phyloP scores from a whole-genome alignment of 2,888 invertebrate genomes.

The Sthenelais limicola region DNA sequence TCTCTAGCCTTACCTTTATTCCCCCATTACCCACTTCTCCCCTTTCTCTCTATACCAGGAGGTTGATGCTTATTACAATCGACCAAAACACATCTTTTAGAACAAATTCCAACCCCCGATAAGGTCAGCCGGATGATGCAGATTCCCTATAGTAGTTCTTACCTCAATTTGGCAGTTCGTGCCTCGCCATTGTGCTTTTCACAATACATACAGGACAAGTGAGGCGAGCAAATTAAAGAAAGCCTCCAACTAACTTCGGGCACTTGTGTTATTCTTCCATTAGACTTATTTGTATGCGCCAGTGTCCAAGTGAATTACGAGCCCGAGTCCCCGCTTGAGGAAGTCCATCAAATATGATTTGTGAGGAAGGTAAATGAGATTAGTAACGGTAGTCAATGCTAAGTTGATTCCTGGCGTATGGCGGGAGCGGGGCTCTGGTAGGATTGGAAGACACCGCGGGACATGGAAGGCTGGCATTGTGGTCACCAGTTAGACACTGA shows the following conservation, averaged over 20 bases:
- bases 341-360: constrained; percentile 33
- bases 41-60: too few relatives aligned
- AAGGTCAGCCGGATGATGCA: too few relatives aligned
- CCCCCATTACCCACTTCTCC: too few relatives aligned
- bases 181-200: constrained; percentile 26
- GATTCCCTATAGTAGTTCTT: too few relatives aligned
- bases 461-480: too few relatives aligned
- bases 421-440: background rate
- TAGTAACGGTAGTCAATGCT: constrained; percentile 17
- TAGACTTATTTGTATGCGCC: constrained; percentile 34
- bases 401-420: constrained; percentile 25
- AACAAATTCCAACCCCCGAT: too few relatives aligned
- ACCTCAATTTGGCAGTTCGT: constrained; percentile 24
- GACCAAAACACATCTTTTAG: too few relatives aligned
- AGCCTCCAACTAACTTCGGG: background rate
- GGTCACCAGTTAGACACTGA: too few relatives aligned
- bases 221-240: constrained; percentile 32
- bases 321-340: constrained; percentile 21
- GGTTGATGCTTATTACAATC: too few relatives aligned
- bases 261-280: constrained; percentile 32
- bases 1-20: too few relatives aligned
- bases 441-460: too few relatives aligned
- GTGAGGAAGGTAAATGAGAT: constrained; percentile 27
- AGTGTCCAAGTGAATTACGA: constrained; percentile 27
- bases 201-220: too few relatives aligned